Evolutionary conservation across 2,888 invertebrate genomes (phyloP).

Genomic region (Apamea sordens): DNA sequence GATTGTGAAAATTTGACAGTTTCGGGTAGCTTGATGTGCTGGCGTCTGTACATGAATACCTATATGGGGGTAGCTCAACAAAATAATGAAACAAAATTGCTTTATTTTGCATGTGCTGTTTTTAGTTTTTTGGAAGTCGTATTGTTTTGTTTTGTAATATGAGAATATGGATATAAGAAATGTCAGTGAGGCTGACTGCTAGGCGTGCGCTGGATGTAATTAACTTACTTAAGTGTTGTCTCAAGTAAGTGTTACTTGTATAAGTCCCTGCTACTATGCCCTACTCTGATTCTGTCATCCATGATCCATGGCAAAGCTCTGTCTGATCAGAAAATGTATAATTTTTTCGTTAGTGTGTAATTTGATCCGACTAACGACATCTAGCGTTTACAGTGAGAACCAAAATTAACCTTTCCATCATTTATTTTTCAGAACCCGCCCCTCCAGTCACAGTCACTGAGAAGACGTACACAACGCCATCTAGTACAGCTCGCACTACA

Average conservation of each 20-base stretch:
- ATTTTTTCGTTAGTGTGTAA: not conserved
- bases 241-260: not conserved
- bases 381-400: slow-evolving; percentile 22
- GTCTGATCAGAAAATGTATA: too few relatives aligned
- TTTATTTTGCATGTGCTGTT: not conserved
- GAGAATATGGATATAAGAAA: not conserved
- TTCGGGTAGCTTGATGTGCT: too few relatives aligned
- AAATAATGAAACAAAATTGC: not conserved
- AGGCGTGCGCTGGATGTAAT: not conserved
- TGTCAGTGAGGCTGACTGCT: not conserved
- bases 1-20: too few relatives aligned
- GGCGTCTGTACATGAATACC: too few relatives aligned
- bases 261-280: not conserved
- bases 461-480: slow-evolving; percentile 82
- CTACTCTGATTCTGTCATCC: not conserved
- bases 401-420: not conserved
- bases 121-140: not conserved
- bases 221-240: not conserved
- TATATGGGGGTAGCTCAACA: fast-evolving
- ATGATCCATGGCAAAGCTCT: not conserved
- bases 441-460: slow-evolving; percentile 81
- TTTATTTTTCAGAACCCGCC: slow-evolving; percentile 79
- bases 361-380: slow-evolving; percentile 10
- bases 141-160: not conserved
- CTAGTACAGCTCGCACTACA: slow-evolving; percentile 76